Conservation (phyloP, 1,140 invertebrate genomes). For the Tenebrio molitor region DNA sequence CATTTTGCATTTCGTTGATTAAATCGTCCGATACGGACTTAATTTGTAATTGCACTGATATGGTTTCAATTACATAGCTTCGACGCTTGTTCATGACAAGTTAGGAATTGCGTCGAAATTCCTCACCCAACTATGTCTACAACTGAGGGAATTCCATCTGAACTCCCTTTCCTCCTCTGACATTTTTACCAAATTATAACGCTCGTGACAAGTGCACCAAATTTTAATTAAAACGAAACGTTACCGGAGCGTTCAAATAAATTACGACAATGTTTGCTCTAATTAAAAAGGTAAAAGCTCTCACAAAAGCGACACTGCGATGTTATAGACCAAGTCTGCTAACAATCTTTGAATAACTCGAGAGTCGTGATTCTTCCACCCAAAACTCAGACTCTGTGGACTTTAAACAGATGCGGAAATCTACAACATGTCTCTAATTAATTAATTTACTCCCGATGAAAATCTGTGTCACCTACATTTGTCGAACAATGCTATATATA, state of each 20-base stretch:
- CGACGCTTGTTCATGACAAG: conserved; percentile 7
- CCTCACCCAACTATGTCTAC: conserved; percentile 9
- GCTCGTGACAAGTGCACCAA: conserved; percentile 25
- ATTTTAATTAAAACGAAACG: conserved; percentile 40
- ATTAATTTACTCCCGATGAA: too few species aligned
- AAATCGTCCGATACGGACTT: background rate
- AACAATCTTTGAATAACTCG: too few species aligned
- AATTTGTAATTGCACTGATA: conserved; percentile 28
- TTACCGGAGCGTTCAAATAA: conserved; percentile 18
- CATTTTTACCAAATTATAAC: conserved; percentile 26
- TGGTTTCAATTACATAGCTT: conserved; percentile 21
- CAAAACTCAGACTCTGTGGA: too few species aligned
- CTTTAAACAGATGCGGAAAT: too few species aligned
- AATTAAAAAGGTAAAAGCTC: conserved; percentile 31
- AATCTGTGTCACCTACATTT: too few species aligned
- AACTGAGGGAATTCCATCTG: background rate
- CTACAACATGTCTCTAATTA: too few species aligned
- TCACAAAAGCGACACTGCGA: background rate
- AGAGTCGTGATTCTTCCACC: too few species aligned
- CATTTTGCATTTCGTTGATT: conserved; percentile 7
- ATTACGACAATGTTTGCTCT: conserved; percentile 21
- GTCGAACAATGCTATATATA: too few species aligned
- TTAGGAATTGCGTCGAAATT: background rate
- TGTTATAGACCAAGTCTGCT: too few species aligned
- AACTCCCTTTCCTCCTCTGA: background rate